These are phyloP conservation scores for Pollenia griseotomentosa DNA, from an alignment of 2,888 invertebrate species.

Conservation along the genomic window DNA sequence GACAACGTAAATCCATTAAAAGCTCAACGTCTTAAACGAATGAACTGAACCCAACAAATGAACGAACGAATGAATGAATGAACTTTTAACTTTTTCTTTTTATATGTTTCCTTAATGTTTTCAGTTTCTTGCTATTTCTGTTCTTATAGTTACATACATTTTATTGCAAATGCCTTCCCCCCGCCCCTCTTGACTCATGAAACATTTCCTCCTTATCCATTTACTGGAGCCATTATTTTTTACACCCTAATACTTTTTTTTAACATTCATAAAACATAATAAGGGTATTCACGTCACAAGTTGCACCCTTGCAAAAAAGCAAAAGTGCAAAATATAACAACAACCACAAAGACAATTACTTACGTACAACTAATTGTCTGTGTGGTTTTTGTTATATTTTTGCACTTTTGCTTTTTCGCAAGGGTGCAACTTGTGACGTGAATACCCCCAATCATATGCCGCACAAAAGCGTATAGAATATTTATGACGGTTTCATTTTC, in stretches of 20 bases:
- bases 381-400: too few relatives aligned
- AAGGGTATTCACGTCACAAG: too few relatives aligned
- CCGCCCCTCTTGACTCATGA: neutral
- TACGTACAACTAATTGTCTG: too few relatives aligned
- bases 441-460: too few relatives aligned
- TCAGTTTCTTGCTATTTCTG: neutral
- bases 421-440: too few relatives aligned
- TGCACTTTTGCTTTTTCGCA: too few relatives aligned
- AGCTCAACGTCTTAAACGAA: slow-evolving; percentile 8
- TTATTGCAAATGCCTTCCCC: neutral
- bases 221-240: neutral
- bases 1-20: slow-evolving; percentile 16
- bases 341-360: too few relatives aligned
- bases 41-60: neutral
- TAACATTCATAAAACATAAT: slow-evolving; percentile 49
- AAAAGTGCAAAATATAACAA: too few relatives aligned
- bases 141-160: neutral
- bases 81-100: slow-evolving; percentile 24
- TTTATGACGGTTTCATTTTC: slow-evolving; percentile 55
- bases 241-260: slow-evolving; percentile 27
- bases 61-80: neutral
- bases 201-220: neutral
- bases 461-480: slow-evolving; percentile 41
- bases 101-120: neutral
- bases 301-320: too few relatives aligned